Evolutionary conservation across 2,113 vertebrate genomes (phyloP), one percentile per base, ranked within the genome.

Genomic region (Amia ocellicauda): DNA sequence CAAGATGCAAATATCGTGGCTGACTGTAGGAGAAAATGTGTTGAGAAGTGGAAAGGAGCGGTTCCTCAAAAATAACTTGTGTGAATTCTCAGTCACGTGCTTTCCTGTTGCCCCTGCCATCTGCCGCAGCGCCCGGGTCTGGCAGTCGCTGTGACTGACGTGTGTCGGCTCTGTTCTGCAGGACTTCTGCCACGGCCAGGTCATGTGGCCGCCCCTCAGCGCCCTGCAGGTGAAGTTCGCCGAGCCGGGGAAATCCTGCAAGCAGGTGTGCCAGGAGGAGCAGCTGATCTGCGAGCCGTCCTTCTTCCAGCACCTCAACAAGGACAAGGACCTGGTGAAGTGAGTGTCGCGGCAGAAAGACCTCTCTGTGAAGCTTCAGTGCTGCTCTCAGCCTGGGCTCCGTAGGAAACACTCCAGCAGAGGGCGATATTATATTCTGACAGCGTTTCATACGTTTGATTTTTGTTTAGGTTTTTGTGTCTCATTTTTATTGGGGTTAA

Each of bases 241-340:
- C 1, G 89, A 92, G 40, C 88, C 93, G 0, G 92, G 95, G 3
- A 91, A 87, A 78, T 92, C 94, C 27, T 99, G 97, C 69, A 98
- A 98, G 66, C 96, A 98, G 78, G 89, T 97, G 53, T 99, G 97
- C 81, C 97, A 99, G 86, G 96, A 98, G 83, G 91, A 87, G 74
- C 94, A 96, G 75, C 93, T 98, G 66, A 96, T 99, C 85, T 99
- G 97, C 1, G 97, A 99, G 74, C 97, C 97, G 0, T 98, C 96
- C 27, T 99, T 97, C 87, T 99, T 98, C 80, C 96, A 98, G 73
- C 97, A 99, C 78, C 94, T 99, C 68, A 99, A 99, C 86, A 98
- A 96, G 82, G 94, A 96, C 84, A 95, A 90, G 74, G 96, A 97
- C 76, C 77, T 99, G 76, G 83, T 87, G 62, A 92, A 82, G 93